Percentiles rank a stretch among this genome's conserved stretches.
Evolutionary conservation across 1,140 invertebrate species (phyloP).

Genomic region (Hycleus phaleratus): DNA sequence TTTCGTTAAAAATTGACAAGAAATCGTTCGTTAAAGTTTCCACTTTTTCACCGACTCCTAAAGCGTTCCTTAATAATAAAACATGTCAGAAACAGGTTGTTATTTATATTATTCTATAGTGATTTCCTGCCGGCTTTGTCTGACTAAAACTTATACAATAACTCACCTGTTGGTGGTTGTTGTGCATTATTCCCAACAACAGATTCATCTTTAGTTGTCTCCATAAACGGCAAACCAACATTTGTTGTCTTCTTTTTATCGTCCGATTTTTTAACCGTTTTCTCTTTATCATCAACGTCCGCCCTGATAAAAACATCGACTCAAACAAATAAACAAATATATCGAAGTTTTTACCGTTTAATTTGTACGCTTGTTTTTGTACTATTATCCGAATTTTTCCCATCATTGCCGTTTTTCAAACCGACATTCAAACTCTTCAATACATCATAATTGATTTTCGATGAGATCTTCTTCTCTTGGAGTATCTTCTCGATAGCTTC

Average conservation of each 20-base stretch:
- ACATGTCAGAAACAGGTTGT: no score
- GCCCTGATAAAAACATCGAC: no score
- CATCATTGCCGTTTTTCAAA: constrained; percentile 10
- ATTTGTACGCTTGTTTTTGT: neutral
- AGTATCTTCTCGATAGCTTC: constrained; percentile 94
- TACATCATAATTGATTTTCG: constrained; percentile 97
- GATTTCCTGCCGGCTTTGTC: no score
- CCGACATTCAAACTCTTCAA: constrained; percentile 66
- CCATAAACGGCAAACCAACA: constrained; percentile 21
- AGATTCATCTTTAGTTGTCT: constrained; percentile 3
- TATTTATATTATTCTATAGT: no score
- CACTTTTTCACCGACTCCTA: no score
- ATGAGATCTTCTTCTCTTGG: constrained; percentile 89
- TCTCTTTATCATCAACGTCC: no score
- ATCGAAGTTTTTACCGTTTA: neutral
- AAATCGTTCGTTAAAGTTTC: no score
- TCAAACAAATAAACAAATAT: no score
- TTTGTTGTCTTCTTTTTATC: constrained; percentile 13
- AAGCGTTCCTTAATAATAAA: no score
- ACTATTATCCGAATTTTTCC: neutral
- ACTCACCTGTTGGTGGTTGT: neutral
- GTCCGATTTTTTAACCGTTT: constrained; percentile 6
- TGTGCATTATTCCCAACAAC: neutral
- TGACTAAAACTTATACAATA: neutral
- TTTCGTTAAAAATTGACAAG: no score